A percentile compares a stretch with the other conserved stretches of the same genome.
Conservation (phyloP, 2,888 invertebrate genomes). For the Leucophenga maculata region DNA sequence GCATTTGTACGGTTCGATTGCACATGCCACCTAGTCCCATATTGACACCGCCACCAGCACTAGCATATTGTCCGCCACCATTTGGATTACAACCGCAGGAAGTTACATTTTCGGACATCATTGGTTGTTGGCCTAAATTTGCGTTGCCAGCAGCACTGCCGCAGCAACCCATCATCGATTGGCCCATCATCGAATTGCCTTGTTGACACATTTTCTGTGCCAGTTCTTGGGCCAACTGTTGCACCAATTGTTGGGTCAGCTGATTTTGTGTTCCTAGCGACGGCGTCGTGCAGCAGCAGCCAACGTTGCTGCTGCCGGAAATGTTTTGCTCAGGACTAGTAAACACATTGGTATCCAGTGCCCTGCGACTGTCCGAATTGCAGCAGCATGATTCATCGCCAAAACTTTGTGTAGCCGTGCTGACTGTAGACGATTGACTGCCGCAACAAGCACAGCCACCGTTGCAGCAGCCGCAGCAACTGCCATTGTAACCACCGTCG, state of each 20-base stretch:
- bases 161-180: background rate
- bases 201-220: background rate
- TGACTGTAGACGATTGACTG: background rate
- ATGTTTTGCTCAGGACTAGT: background rate
- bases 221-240: constrained; percentile 6
- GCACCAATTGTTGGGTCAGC: background rate
- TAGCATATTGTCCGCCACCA: background rate
- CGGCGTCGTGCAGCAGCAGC: background rate
- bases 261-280: background rate
- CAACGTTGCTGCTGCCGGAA: background rate
- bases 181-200: background rate
- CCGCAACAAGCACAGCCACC: no score
- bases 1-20: no score
- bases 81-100: background rate
- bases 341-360: background rate
- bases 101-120: background rate
- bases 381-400: background rate
- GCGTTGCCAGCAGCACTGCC: no score
- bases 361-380: background rate
- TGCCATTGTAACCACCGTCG: no score
- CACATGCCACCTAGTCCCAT: no score
- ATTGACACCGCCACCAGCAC: no score
- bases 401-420: background rate
- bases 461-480: no score
- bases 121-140: no score